These are phyloP conservation scores for Amia ocellicauda DNA, from an alignment of 2,113 vertebrate species.

Conservation along the genomic window DNA sequence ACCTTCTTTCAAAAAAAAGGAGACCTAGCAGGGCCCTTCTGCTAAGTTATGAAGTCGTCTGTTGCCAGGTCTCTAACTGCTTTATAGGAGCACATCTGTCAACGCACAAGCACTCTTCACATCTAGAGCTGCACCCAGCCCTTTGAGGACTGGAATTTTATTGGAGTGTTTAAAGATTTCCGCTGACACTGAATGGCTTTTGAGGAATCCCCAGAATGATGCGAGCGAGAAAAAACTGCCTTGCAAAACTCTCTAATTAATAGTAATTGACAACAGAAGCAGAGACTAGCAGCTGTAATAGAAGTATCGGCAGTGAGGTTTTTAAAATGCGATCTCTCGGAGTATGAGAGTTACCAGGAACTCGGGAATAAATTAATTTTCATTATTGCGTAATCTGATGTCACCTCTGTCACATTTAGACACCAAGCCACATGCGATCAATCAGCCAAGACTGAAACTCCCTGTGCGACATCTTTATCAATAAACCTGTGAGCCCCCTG, in stretches of 20 bases:
- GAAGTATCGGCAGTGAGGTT: too few relatives aligned
- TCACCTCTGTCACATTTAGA: too few relatives aligned
- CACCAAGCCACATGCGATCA: too few relatives aligned
- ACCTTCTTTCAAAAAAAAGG: neutral
- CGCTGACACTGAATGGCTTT: constrained; percentile 5
- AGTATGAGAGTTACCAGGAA: too few relatives aligned
- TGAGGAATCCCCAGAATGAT: neutral
- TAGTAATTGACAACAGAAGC: too few relatives aligned
- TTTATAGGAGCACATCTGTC: constrained; percentile 12
- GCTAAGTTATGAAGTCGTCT: constrained; percentile 4
- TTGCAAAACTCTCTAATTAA: neutral
- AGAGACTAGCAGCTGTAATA: too few relatives aligned
- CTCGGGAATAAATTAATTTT: too few relatives aligned
- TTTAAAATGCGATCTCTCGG: too few relatives aligned
- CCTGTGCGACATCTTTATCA: too few relatives aligned
- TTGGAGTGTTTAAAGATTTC: neutral
- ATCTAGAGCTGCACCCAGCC: neutral
- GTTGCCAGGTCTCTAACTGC: neutral
- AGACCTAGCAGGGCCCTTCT: neutral
- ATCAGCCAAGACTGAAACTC: too few relatives aligned
- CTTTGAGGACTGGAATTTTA: constrained; percentile 1
- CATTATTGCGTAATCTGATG: too few relatives aligned
- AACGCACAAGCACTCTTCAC: constrained; percentile 1
- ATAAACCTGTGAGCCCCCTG: too few relatives aligned
- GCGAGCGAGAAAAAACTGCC: neutral